Evolutionary conservation across 2,888 invertebrate genomes (phyloP).

Genomic region (Rhyacophila evoluta): DNA sequence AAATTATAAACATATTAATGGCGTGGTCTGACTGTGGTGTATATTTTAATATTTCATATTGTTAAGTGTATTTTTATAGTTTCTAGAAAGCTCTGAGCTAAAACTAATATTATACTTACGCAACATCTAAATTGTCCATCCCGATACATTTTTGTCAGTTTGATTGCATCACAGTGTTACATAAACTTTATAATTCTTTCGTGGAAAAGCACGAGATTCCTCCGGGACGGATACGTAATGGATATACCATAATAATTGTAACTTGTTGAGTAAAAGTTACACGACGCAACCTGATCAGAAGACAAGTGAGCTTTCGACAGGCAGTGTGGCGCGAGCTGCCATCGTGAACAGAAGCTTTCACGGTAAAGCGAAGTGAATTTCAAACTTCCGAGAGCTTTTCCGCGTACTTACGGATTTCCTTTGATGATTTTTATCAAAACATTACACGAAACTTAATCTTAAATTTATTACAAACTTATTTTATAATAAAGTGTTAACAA

Average conservation of each 20-base stretch:
- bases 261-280: background rate
- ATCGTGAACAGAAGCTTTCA: slow-evolving; percentile 13
- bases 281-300: background rate
- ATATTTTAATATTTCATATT: no score
- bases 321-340: slow-evolving; percentile 38
- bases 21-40: no score
- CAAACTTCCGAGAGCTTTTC: background rate
- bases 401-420: background rate
- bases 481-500: no score
- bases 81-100: background rate
- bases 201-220: slow-evolving; percentile 19
- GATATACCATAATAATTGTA: background rate
- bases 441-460: no score
- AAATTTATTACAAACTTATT: no score
- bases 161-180: background rate
- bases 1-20: no score
- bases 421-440: no score
- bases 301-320: slow-evolving; percentile 6
- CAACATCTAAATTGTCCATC: background rate
- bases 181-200: slow-evolving; percentile 19
- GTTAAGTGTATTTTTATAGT: no score
- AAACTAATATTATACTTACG: background rate
- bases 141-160: background rate
- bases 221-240: background rate
- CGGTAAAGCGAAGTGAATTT: background rate